These are phyloP conservation scores for Blastobasis lacticolella DNA, from an alignment of 2,888 invertebrate species.

Conservation along the genomic window DNA sequence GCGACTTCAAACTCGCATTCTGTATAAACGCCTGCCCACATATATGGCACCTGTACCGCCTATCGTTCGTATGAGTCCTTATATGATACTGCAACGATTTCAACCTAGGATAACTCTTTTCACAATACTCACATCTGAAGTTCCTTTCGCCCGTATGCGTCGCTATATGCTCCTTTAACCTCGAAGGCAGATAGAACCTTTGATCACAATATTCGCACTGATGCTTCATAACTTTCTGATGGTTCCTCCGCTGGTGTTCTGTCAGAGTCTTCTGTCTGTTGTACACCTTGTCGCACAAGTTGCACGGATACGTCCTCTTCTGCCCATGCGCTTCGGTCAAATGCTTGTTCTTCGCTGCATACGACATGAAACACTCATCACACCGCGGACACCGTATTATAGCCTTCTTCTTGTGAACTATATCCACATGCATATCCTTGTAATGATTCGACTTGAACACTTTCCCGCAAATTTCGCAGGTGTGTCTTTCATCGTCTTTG, in stretches of 20 bases:
- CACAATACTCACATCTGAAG: conserved; percentile 74
- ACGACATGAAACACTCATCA: conserved; percentile 64
- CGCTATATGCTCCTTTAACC: conserved; percentile 66
- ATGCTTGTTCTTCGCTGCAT: conserved; percentile 57
- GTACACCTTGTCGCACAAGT: conserved; percentile 63
- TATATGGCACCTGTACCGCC: conserved; percentile 69
- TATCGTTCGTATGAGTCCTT: conserved; percentile 74
- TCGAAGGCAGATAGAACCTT: conserved; percentile 60
- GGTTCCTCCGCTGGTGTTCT: conserved; percentile 58
- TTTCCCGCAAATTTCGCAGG: conserved; percentile 68
- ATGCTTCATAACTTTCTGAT: conserved; percentile 62
- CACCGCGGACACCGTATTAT: conserved; percentile 58
- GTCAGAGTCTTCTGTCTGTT: conserved; percentile 59
- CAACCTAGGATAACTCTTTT: conserved; percentile 74
- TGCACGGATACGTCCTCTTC: conserved; percentile 57
- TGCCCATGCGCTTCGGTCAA: conserved; percentile 60
- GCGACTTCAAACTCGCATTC: conserved; percentile 73
- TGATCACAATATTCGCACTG: conserved; percentile 73
- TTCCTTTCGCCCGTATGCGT: conserved; percentile 71
- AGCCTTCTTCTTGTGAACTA: conserved; percentile 61
- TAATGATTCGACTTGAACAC: conserved; percentile 63
- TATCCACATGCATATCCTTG: conserved; percentile 63
- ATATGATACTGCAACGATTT: conserved; percentile 76
- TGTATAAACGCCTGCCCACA: conserved; percentile 75
- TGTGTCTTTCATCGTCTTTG: conserved; percentile 65